phyloP scores from a whole-genome alignment of 2,797 vertebrate genomes.

The Sebastes taczanowskii region DNA sequence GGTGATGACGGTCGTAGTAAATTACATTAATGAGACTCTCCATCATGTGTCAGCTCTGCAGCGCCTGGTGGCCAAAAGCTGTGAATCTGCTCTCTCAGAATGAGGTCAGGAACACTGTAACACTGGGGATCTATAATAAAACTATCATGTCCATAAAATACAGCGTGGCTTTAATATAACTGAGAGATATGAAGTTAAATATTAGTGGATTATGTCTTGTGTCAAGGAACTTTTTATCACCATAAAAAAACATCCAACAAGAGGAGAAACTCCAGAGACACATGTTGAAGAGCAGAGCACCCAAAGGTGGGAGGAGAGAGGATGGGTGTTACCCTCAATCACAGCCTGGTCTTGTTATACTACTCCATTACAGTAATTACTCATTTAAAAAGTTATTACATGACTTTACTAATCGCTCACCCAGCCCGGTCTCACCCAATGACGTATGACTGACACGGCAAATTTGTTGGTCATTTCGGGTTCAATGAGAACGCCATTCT shows the following conservation, averaged over 20 bases:
- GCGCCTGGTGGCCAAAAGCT: conserved; percentile 4
- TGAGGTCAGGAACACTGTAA: conserved; percentile 16
- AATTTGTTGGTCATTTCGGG: no score
- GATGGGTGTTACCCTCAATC: not conserved
- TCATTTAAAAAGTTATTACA: not conserved
- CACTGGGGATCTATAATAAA: not conserved
- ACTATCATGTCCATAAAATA: not conserved
- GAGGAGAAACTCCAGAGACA: not conserved
- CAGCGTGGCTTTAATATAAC: not conserved
- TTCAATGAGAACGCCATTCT: no score
- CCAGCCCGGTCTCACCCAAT: no score
- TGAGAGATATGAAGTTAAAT: not conserved
- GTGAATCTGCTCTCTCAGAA: conserved; percentile 26
- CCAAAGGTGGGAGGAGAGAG: not conserved
- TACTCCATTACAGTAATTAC: not conserved
- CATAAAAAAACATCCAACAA: not conserved
- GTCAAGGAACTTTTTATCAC: not conserved
- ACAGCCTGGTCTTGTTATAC: no score
- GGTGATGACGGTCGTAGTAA: conserved; percentile 53
- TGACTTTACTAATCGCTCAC: no score
- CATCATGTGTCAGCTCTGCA: conserved; percentile 43
- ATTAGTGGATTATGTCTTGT: not conserved
- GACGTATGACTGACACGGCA: no score
- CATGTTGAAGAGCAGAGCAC: not conserved
- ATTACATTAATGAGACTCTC: conserved; percentile 66